phyloP scores from a whole-genome alignment of 2,113 vertebrate species.

The Crotophaga sulcirostris region DNA sequence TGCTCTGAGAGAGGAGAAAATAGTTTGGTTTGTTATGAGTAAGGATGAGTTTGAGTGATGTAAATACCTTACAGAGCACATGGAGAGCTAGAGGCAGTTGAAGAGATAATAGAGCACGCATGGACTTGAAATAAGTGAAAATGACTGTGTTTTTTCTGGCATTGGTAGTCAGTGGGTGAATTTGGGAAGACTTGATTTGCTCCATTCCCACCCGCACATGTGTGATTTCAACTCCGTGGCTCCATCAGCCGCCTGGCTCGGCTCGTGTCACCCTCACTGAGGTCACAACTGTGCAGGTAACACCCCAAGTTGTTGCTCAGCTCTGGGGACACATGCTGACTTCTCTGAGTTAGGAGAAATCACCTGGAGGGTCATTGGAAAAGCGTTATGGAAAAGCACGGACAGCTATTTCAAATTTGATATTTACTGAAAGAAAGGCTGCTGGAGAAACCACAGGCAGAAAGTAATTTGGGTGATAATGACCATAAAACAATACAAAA shows the following conservation, averaged over 20 bases:
- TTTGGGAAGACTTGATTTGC: not conserved
- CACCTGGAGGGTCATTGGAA: not conserved
- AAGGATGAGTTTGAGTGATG: not conserved
- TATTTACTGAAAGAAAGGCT: not conserved
- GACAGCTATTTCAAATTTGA: not conserved
- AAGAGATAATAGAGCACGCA: not conserved
- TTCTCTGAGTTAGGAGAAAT: not conserved
- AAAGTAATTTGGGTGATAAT: not conserved
- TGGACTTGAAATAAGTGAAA: not conserved
- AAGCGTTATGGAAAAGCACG: not conserved
- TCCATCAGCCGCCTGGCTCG: accelerated
- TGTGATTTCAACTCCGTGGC: accelerated
- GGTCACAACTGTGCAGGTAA: accelerated
- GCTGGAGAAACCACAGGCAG: not conserved
- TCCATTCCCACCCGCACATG: accelerated
- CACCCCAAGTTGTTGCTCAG: accelerated
- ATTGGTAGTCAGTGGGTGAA: accelerated
- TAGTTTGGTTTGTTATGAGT: not conserved
- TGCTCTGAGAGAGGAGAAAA: not conserved
- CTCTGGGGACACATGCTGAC: accelerated
- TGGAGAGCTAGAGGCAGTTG: not conserved
- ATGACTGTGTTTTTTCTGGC: not conserved
- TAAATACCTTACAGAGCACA: not conserved
- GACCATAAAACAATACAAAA: not conserved
- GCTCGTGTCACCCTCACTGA: accelerated